These are phyloP conservation scores for Drosophila flavopinicola DNA, from an alignment of 2,888 invertebrate species.

Conservation along the genomic window DNA sequence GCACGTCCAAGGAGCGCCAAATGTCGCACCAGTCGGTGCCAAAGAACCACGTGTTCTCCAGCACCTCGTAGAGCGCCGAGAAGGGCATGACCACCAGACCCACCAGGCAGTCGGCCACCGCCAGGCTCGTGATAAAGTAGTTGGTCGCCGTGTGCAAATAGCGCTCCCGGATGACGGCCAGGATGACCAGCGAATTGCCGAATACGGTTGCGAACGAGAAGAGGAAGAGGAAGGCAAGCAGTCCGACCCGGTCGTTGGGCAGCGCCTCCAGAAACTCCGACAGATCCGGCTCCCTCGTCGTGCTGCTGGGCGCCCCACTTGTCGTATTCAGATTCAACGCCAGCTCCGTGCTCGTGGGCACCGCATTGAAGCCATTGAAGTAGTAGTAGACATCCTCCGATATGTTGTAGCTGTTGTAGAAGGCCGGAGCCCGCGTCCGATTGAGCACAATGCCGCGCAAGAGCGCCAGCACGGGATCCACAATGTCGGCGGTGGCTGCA, in stretches of 20 bases:
- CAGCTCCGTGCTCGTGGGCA: conserved; percentile 57
- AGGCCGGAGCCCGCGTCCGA: conserved; percentile 68
- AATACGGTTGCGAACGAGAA: conserved; percentile 97
- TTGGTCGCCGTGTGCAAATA: conserved; percentile 98
- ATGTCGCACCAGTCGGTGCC: conserved; percentile 98
- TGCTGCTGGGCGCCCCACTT: conserved; percentile 27
- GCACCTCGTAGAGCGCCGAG: conserved; percentile 94
- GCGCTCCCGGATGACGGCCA: conserved; percentile 95
- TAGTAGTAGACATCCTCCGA: conserved; percentile 83
- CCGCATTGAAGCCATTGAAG: conserved; percentile 78
- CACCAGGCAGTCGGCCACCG: conserved; percentile 97
- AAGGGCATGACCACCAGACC: conserved; percentile 99
- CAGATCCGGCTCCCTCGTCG: conserved; percentile 82
- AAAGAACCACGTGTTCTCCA: conserved; percentile 96
- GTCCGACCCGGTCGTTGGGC: conserved; percentile 89
- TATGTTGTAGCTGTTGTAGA: conserved; percentile 83
- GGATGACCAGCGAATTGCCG: conserved; percentile 96
- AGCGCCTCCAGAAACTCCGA: conserved; percentile 84
- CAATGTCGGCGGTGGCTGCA: conserved; percentile 48
- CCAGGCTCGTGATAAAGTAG: conserved; percentile 98
- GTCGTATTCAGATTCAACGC: conserved; percentile 46
- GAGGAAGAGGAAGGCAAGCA: conserved; percentile 92
- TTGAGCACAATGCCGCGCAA: conserved; percentile 61
- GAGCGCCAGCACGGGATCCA: conserved; percentile 61
- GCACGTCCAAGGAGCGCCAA: conserved; percentile 98